phyloP scores from a whole-genome alignment of 2,888 invertebrate species.

The Dolomedes plantarius region DNA sequence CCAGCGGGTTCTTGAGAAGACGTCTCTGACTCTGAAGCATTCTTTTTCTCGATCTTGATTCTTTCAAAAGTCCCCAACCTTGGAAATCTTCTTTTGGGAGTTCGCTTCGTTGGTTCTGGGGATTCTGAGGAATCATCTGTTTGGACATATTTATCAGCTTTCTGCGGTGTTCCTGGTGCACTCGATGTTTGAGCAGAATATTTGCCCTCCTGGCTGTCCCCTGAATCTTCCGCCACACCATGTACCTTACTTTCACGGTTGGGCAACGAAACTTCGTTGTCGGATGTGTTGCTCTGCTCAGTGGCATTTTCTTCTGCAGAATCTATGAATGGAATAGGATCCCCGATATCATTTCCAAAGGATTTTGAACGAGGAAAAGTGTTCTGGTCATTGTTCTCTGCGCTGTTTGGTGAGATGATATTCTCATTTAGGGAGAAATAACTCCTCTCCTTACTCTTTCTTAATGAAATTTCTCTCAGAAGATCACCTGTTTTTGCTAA shows the following conservation, averaged over 20 bases:
- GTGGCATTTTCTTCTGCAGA: constrained; percentile 24
- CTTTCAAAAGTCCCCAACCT: constrained; percentile 53
- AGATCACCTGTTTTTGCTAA: neutral
- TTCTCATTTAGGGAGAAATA: constrained; percentile 26
- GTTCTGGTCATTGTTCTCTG: neutral
- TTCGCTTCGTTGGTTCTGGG: neutral
- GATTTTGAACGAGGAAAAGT: constrained; percentile 35
- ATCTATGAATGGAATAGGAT: constrained; percentile 52
- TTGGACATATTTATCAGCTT: constrained; percentile 27
- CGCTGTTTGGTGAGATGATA: neutral
- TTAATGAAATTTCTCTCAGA: neutral
- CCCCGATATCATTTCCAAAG: constrained; percentile 40
- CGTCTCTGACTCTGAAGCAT: neutral
- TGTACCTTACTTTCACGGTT: neutral
- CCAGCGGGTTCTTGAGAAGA: neutral
- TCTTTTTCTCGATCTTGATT: constrained; percentile 36
- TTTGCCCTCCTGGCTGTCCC: neutral
- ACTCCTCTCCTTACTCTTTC: constrained; percentile 24
- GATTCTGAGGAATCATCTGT: constrained; percentile 34
- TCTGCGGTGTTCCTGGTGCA: constrained; percentile 21
- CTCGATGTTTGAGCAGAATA: neutral
- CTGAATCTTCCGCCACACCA: neutral
- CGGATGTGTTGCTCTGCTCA: neutral
- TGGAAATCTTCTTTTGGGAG: constrained; percentile 39
- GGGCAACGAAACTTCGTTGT: neutral